Conservation (phyloP, 1,140 invertebrate species). For the Heterodera schachtii region DNA sequence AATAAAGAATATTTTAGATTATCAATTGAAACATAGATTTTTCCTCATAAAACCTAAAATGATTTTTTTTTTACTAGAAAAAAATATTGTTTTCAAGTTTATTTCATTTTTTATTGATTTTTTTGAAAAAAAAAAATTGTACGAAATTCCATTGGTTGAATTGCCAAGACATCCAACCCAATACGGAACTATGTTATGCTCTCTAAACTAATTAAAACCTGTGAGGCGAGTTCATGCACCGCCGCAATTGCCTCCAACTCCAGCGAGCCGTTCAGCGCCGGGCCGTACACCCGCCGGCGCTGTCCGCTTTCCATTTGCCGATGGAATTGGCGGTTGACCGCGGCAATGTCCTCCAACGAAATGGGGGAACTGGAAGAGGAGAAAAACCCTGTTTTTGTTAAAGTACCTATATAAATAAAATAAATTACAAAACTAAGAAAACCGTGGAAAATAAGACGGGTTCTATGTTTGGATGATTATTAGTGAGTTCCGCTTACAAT, state of each 20-base stretch:
- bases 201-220: background rate
- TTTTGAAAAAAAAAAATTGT: background rate
- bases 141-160: background rate
- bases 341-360: conserved; percentile 61
- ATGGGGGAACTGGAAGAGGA: conserved; percentile 50
- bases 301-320: conserved; percentile 6
- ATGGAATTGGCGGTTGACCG: conserved; percentile 53
- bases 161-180: background rate
- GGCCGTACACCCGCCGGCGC: background rate
- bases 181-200: no score
- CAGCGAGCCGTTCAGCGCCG: conserved; percentile 44
- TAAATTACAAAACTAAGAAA: no score
- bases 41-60: no score
- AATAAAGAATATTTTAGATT: conserved; percentile 40
- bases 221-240: conserved; percentile 58
- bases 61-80: no score
- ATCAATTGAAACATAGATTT: conserved; percentile 44
- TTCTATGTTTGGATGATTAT: no score
- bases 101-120: no score
- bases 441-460: no score
- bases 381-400: background rate
- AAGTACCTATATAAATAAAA: conserved; percentile 15
- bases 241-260: conserved; percentile 64
- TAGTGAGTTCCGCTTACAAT: no score
- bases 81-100: no score